Evolutionary conservation across 2,888 invertebrate genomes (phyloP).

Genomic region (Hybos culiciformis): DNA sequence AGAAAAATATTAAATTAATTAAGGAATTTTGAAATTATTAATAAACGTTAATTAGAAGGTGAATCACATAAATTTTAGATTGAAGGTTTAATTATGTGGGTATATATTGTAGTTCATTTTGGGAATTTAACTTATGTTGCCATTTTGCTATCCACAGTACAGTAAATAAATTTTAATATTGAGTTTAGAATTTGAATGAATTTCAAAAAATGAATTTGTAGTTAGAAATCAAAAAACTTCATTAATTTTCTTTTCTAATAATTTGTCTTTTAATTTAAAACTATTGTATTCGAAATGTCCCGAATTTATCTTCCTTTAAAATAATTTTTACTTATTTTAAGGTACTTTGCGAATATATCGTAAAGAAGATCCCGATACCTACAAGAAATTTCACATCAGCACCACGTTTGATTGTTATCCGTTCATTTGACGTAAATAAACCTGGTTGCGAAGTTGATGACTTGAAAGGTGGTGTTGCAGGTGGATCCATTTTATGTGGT

Average conservation of each 20-base stretch:
- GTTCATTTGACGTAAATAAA: conserved; percentile 99
- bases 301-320: conserved; percentile 1
- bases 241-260: background rate
- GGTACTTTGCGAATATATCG: conserved; percentile 92
- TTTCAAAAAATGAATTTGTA: no score
- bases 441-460: conserved; percentile 98
- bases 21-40: no score
- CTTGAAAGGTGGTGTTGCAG: conserved; percentile 96
- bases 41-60: no score
- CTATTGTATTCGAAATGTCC: no score
- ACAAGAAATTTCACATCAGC: conserved; percentile 87
- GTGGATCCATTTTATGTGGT: conserved; percentile 93
- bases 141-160: no score
- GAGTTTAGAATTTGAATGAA: no score
- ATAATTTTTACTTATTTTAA: conserved; percentile 10
- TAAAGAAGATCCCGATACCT: conserved; percentile 96
- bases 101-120: no score
- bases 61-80: no score
- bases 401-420: conserved; percentile 87
- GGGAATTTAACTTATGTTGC: no score
- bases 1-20: no score
- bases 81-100: no score
- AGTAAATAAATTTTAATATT: no score
- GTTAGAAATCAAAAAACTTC: background rate
- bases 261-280: background rate